Evolutionary conservation across 2,888 invertebrate genomes (phyloP).

Genomic region (Drosophila longiperda): DNA sequence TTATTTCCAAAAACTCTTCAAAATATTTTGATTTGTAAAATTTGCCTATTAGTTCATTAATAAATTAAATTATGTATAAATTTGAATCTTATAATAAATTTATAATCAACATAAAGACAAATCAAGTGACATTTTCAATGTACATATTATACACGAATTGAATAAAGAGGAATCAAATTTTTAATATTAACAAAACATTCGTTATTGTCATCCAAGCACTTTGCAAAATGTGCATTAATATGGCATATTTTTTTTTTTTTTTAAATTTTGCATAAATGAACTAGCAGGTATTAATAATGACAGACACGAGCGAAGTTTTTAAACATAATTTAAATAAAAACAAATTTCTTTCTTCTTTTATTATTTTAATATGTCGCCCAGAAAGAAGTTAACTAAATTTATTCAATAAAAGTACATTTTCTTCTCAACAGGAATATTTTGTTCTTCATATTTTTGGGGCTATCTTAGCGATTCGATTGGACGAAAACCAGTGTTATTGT

Average conservation of each 20-base stretch:
- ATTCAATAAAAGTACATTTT: background rate
- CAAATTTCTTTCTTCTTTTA: background rate
- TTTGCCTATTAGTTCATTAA: background rate
- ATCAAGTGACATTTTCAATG: background rate
- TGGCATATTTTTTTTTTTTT: background rate
- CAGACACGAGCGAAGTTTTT: fast-evolving
- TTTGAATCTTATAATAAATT: background rate
- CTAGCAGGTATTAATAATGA: too few relatives aligned
- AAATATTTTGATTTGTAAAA: background rate
- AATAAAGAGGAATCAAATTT: background rate
- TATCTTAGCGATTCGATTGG: slow-evolving; percentile 87
- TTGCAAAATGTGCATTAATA: too few relatives aligned
- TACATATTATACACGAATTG: background rate
- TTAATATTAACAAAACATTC: background rate
- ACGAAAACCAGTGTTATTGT: slow-evolving; percentile 85
- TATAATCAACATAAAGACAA: background rate
- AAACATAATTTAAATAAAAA: background rate
- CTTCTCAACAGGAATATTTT: slow-evolving; percentile 85
- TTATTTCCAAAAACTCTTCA: background rate
- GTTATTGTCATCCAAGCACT: background rate
- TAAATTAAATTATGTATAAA: background rate
- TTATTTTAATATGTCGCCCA: background rate
- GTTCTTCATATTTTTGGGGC: slow-evolving; percentile 87
- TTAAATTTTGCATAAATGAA: fast-evolving
- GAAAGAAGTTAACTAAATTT: background rate